These are phyloP conservation scores for Caloenas nicobarica DNA, from an alignment of 2,113 vertebrate species.

Conservation along the genomic window DNA sequence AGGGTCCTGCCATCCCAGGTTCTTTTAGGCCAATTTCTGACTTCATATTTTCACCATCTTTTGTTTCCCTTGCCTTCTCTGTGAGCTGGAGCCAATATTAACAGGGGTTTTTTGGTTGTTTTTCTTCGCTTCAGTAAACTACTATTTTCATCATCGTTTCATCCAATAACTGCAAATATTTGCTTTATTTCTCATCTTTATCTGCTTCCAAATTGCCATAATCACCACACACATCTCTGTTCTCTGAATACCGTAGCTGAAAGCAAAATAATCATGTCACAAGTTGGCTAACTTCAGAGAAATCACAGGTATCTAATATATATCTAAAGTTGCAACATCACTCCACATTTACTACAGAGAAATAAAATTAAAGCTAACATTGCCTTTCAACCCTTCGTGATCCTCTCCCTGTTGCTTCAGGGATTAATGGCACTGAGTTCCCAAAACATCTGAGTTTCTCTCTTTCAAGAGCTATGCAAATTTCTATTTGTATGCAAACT, in stretches of 20 bases:
- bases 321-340: not conserved
- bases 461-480: constrained; percentile 64
- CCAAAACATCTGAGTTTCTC: constrained; percentile 39
- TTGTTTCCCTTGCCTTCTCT: not conserved
- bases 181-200: not conserved
- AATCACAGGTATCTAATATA: not conserved
- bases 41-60: not conserved
- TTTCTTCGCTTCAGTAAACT: not conserved
- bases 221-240: not conserved
- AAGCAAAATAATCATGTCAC: not conserved
- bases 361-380: not conserved
- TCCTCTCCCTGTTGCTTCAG: constrained; percentile 13
- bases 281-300: not conserved
- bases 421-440: constrained; percentile 51
- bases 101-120: not conserved
- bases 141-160: not conserved
- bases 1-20: not conserved
- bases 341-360: not conserved
- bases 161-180: not conserved
- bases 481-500: constrained; percentile 69
- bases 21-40: not conserved
- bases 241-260: not conserved
- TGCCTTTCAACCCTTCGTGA: not conserved
- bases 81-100: not conserved
- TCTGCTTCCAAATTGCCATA: not conserved